These are phyloP conservation scores for Megalops cyprinoides DNA, from an alignment of 2,797 vertebrate species.

Conservation along the genomic window DNA sequence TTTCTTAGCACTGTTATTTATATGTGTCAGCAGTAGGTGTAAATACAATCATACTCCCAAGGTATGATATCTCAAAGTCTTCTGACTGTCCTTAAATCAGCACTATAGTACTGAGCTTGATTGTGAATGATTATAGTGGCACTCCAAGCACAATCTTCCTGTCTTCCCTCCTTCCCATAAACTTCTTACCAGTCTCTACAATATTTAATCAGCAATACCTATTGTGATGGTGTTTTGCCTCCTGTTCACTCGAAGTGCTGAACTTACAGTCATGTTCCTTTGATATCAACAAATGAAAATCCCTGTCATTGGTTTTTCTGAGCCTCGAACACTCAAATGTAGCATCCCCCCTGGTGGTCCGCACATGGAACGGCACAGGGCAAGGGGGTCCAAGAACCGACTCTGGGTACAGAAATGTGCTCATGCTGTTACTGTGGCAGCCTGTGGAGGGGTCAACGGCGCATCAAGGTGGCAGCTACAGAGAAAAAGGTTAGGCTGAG, in stretches of 20 bases:
- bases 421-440: neutral
- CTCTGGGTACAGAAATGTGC: too few species aligned
- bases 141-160: too few species aligned
- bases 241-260: neutral
- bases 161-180: too few species aligned
- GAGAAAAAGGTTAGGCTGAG: neutral
- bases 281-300: conserved; percentile 33
- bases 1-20: neutral
- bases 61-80: neutral
- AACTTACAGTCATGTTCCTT: neutral
- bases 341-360: neutral
- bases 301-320: neutral
- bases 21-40: neutral
- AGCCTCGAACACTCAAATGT: neutral
- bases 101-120: neutral
- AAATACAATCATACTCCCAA: neutral
- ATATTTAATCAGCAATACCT: too few species aligned
- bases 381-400: too few species aligned
- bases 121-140: too few species aligned
- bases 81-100: neutral
- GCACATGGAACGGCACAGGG: too few species aligned
- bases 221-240: too few species aligned
- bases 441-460: too few species aligned
- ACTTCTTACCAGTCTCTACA: too few species aligned
- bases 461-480: too few species aligned